These are phyloP conservation scores for Papilio xuthus DNA, from an alignment of 1,140 invertebrate species.

Conservation along the genomic window DNA sequence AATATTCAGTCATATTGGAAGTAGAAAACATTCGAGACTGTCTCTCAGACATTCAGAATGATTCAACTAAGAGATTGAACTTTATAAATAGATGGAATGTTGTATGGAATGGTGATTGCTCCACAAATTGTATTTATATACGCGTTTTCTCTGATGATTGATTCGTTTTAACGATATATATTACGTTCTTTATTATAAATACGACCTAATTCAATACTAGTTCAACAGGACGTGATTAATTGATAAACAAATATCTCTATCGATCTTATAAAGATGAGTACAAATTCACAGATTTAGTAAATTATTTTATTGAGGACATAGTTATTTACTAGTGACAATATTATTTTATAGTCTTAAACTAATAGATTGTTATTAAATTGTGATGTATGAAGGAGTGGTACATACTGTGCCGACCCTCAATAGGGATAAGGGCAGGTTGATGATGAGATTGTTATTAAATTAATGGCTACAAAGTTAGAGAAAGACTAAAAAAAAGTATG, in stretches of 20 bases:
- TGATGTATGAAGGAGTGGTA: too few relatives aligned
- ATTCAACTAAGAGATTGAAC: constrained; percentile 44
- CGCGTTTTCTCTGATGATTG: background rate
- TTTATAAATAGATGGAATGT: constrained; percentile 59
- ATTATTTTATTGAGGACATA: background rate
- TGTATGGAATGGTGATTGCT: constrained; percentile 56
- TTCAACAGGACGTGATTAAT: background rate
- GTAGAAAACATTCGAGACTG: constrained; percentile 60
- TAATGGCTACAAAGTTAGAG: too few relatives aligned
- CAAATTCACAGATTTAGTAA: background rate
- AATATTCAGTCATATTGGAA: constrained; percentile 39
- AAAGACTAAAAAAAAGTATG: too few relatives aligned
- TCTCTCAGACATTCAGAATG: constrained; percentile 50
- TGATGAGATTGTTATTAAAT: too few relatives aligned
- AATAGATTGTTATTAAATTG: too few relatives aligned
- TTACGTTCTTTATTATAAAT: constrained; percentile 15
- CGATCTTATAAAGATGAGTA: background rate
- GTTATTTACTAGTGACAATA: too few relatives aligned
- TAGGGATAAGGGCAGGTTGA: too few relatives aligned
- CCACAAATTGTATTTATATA: constrained; percentile 29
- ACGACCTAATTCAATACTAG: constrained; percentile 4
- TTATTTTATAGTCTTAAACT: too few relatives aligned
- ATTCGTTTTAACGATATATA: constrained; percentile 28
- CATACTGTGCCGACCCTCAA: too few relatives aligned
- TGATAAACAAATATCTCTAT: background rate